These are phyloP conservation scores for Crax fasciolata DNA, from an alignment of 2,797 vertebrate species.

Conservation along the genomic window DNA sequence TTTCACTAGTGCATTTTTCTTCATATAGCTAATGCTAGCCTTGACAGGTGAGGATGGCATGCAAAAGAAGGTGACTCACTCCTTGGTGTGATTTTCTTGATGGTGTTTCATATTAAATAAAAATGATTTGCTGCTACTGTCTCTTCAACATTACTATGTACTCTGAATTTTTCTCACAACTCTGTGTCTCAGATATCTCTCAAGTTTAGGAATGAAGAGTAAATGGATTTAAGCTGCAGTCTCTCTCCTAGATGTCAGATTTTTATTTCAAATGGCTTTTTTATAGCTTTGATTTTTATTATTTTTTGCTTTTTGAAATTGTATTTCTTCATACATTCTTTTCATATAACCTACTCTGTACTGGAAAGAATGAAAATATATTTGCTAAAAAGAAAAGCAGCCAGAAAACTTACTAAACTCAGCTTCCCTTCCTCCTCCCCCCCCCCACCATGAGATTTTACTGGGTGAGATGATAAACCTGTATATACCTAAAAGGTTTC, in stretches of 20 bases:
- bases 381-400: background rate
- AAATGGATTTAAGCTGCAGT: conserved; percentile 29
- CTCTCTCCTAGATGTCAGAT: background rate
- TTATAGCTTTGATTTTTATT: conserved; percentile 12
- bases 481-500: background rate
- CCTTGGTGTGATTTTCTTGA: background rate
- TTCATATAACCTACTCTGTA: background rate
- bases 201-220: background rate
- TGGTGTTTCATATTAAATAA: background rate
- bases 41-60: background rate
- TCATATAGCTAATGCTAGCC: background rate
- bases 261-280: conserved; percentile 5
- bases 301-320: conserved; percentile 5
- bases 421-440: background rate
- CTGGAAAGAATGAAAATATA: background rate
- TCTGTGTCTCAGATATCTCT: background rate
- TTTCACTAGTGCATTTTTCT: background rate
- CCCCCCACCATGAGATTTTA: background rate
- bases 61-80: background rate
- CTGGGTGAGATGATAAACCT: background rate
- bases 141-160: background rate
- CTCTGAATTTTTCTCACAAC: background rate
- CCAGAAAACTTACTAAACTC: background rate
- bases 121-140: background rate
- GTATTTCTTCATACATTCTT: background rate